phyloP scores from a whole-genome alignment of 1,140 invertebrate species.

The Drosophila navojoa region DNA sequence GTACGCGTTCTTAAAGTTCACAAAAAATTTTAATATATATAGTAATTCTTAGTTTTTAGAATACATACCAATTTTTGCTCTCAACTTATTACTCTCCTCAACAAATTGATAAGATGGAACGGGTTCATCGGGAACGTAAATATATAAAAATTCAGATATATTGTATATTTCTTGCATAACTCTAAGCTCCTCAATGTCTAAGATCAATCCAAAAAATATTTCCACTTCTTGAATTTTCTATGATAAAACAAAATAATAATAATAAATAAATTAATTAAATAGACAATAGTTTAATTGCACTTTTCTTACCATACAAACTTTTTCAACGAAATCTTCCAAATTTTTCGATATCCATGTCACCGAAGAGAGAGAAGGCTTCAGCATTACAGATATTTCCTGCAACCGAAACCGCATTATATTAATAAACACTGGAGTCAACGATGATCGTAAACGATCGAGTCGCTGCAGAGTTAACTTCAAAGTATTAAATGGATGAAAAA shows the following conservation, averaged over 20 bases:
- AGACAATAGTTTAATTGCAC: neutral
- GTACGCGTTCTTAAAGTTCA: constrained; percentile 74
- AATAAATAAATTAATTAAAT: neutral
- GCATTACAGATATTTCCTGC: constrained; percentile 88
- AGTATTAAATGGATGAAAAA: constrained; percentile 84
- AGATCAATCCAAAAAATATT: constrained; percentile 83
- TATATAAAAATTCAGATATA: constrained; percentile 85
- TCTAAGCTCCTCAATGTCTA: constrained; percentile 84
- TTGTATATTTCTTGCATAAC: constrained; percentile 49
- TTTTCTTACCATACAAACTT: constrained; percentile 81
- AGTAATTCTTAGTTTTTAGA: neutral
- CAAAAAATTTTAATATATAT: neutral
- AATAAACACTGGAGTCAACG: constrained; percentile 56
- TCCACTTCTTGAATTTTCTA: constrained; percentile 64
- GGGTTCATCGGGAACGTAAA: constrained; percentile 88
- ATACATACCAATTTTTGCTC: constrained; percentile 84
- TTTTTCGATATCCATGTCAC: constrained; percentile 92
- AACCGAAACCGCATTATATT: constrained; percentile 86
- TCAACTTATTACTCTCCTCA: constrained; percentile 86
- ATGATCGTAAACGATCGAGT: constrained; percentile 51
- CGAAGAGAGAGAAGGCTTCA: constrained; percentile 90
- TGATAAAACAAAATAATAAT: neutral
- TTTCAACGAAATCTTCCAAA: constrained; percentile 89
- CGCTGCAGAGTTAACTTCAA: constrained; percentile 50
- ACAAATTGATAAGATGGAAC: constrained; percentile 88